Percentiles rank a stretch among this genome's conserved stretches.
Conservation (phyloP, 2,888 invertebrate species). For the Drosophila limbata region DNA sequence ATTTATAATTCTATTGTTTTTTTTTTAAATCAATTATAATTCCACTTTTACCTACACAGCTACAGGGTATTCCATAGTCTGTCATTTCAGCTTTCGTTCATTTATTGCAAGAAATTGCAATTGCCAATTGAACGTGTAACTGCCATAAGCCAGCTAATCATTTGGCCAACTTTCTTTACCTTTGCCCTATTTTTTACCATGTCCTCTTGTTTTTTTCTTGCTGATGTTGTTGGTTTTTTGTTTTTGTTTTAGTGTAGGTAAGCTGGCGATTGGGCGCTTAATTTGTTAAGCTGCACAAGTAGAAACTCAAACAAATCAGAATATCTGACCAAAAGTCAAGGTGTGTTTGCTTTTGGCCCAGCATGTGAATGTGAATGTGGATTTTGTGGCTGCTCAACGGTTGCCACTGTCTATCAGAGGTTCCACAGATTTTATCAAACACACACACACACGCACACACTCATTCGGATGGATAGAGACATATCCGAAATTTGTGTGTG, state of each 20-base stretch:
- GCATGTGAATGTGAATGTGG: slow-evolving; percentile 43
- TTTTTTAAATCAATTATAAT: no score
- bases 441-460: slow-evolving; percentile 18
- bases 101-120: slow-evolving; percentile 6
- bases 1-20: no score
- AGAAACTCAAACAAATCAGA: slow-evolving; percentile 82
- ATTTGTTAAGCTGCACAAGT: slow-evolving; percentile 82
- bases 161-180: slow-evolving; percentile 20
- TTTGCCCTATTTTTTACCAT: not conserved
- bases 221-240: slow-evolving; percentile 21
- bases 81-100: not conserved
- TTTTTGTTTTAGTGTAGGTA: slow-evolving; percentile 38
- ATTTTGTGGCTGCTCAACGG: slow-evolving; percentile 73
- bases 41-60: no score
- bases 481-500: slow-evolving; percentile 55
- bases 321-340: slow-evolving; percentile 80
- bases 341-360: slow-evolving; percentile 67
- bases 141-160: slow-evolving; percentile 39
- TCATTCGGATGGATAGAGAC: slow-evolving; percentile 40
- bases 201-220: not conserved
- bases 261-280: slow-evolving; percentile 81
- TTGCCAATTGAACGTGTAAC: slow-evolving; percentile 14
- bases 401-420: slow-evolving; percentile 62
- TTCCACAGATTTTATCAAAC: slow-evolving; percentile 70
- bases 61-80: not conserved